These are phyloP conservation scores for Gallinago paraguaiae DNA, from an alignment of 2,113 vertebrate species.

Conservation along the genomic window DNA sequence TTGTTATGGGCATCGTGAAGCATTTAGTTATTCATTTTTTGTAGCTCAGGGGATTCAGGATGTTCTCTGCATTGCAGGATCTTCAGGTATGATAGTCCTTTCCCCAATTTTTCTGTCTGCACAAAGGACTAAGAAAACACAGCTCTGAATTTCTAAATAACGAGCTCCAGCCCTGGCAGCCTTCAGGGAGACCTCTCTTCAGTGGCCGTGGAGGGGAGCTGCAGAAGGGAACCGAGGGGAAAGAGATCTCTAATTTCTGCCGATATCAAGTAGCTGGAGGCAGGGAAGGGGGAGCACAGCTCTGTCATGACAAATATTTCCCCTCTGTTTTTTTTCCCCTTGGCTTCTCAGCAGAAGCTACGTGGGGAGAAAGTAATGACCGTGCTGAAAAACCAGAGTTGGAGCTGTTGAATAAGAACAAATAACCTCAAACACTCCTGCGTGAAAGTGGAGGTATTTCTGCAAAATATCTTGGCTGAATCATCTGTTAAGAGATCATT, in stretches of 20 bases:
- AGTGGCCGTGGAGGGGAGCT: background rate
- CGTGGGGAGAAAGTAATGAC: background rate
- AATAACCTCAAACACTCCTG: background rate
- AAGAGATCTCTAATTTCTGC: background rate
- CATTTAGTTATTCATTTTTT: background rate
- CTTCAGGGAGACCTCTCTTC: background rate
- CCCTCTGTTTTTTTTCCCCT: background rate
- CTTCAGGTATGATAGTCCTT: background rate
- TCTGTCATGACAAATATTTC: background rate
- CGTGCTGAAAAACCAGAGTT: background rate
- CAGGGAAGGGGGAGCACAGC: background rate
- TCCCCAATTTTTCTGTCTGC: background rate
- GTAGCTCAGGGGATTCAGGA: background rate
- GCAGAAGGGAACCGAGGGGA: background rate
- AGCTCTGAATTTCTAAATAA: background rate
- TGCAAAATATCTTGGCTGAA: background rate
- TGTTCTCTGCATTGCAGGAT: background rate
- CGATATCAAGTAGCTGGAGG: rapidly evolving
- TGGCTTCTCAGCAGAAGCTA: background rate
- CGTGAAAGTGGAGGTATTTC: background rate
- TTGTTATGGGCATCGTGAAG: background rate
- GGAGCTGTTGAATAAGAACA: background rate
- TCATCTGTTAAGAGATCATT: background rate
- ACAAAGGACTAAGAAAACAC: background rate
- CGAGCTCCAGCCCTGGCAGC: background rate